These are phyloP conservation scores for Ctenoplectra terminalis DNA, from an alignment of 1,140 invertebrate genomes.

Conservation along the genomic window DNA sequence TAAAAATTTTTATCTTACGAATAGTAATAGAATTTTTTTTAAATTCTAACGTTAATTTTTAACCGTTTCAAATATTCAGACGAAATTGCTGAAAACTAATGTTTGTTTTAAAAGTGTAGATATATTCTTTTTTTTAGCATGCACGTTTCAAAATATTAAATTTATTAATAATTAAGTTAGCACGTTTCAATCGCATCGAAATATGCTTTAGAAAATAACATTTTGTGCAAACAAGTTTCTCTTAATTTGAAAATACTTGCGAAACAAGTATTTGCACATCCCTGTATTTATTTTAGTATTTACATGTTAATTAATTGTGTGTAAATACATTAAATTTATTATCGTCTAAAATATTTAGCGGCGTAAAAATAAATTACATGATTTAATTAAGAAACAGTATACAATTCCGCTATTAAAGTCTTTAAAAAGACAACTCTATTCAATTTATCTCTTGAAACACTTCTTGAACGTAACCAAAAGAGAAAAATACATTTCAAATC, in stretches of 20 bases:
- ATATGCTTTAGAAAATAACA: not conserved
- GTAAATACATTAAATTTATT: not conserved
- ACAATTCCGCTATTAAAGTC: not conserved
- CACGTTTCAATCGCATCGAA: not conserved
- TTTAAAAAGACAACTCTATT: not conserved
- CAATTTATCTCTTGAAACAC: not conserved
- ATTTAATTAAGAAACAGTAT: no score
- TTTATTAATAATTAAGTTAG: not conserved
- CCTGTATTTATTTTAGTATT: not conserved
- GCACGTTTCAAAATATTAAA: not conserved
- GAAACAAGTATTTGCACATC: not conserved
- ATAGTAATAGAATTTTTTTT: no score
- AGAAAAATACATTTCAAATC: not conserved
- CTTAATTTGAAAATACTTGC: no score
- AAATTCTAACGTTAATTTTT: no score
- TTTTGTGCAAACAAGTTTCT: not conserved
- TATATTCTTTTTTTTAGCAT: no score
- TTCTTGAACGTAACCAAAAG: not conserved
- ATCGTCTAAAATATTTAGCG: not conserved
- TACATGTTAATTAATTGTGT: not conserved
- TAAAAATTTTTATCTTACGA: no score
- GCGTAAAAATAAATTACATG: no score
- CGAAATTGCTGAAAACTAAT: no score
- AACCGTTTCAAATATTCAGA: no score
- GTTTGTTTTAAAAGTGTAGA: no score